phyloP scores from a whole-genome alignment of 2,888 invertebrate species.

The Melinaea marsaeus region DNA sequence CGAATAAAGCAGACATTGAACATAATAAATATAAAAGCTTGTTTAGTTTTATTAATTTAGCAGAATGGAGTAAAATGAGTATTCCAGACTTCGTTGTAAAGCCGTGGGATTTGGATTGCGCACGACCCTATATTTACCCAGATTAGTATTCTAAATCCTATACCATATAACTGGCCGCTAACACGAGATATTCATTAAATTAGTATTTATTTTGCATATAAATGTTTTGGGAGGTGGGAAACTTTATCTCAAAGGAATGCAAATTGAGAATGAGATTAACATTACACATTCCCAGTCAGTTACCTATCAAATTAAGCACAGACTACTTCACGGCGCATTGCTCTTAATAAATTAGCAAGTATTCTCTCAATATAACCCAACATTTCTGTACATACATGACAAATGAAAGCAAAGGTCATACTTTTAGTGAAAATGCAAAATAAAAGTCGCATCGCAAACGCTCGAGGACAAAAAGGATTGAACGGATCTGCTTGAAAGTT shows the following conservation, averaged over 20 bases:
- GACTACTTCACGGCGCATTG: not conserved
- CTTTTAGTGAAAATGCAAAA: conserved; percentile 13
- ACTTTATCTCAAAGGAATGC: not conserved
- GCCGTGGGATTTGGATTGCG: conserved; percentile 1
- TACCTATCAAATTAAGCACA: not conserved
- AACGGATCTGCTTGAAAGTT: conserved; percentile 54
- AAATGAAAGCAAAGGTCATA: not conserved
- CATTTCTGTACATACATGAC: not conserved
- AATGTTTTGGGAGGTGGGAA: not conserved
- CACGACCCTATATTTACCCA: conserved; percentile 2
- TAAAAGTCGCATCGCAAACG: conserved; percentile 18
- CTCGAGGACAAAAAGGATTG: conserved; percentile 46
- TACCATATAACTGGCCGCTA: not conserved
- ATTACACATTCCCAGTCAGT: conserved; percentile 1
- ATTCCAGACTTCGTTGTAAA: conserved; percentile 1
- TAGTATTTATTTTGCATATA: not conserved
- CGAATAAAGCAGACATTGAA: conserved; percentile 15
- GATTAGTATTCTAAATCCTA: conserved; percentile 1
- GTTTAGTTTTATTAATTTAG: conserved; percentile 12
- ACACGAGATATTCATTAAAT: not conserved
- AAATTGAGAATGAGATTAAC: not conserved
- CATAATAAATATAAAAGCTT: conserved; percentile 16
- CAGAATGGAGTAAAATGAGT: conserved; percentile 3
- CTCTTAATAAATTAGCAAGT: not conserved
- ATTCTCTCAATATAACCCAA: not conserved